phyloP scores from a whole-genome alignment of 2,113 vertebrate species.

The Rhinolophus sinicus region DNA sequence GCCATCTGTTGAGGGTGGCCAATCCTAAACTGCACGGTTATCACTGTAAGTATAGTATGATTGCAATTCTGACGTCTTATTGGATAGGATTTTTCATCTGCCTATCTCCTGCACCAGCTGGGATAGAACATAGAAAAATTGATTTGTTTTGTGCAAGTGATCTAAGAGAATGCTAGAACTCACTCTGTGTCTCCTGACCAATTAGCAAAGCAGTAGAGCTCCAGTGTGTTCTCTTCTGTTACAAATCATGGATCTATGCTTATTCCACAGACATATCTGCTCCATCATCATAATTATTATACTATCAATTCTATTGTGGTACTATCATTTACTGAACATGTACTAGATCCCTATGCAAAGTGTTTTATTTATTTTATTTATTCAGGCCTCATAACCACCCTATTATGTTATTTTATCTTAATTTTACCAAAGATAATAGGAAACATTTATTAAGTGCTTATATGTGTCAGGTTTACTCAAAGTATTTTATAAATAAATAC shows the following conservation, averaged over 20 bases:
- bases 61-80: neutral
- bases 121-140: constrained; percentile 19
- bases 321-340: neutral
- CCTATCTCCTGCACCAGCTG: neutral
- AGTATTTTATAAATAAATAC: neutral
- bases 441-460: constrained; percentile 9
- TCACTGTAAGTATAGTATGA: neutral
- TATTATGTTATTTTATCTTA: neutral
- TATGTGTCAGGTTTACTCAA: neutral
- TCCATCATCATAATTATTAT: neutral
- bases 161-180: neutral
- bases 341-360: neutral
- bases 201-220: neutral
- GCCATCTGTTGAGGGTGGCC: neutral
- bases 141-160: neutral
- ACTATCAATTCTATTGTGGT: neutral
- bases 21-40: neutral
- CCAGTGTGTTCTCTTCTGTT: neutral
- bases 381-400: neutral
- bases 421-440: neutral
- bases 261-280: neutral
- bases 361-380: constrained; percentile 47
- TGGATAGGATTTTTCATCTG: neutral
- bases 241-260: neutral
- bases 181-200: neutral